phyloP scores from a whole-genome alignment of 2,797 vertebrate genomes.

The Betta splendens region DNA sequence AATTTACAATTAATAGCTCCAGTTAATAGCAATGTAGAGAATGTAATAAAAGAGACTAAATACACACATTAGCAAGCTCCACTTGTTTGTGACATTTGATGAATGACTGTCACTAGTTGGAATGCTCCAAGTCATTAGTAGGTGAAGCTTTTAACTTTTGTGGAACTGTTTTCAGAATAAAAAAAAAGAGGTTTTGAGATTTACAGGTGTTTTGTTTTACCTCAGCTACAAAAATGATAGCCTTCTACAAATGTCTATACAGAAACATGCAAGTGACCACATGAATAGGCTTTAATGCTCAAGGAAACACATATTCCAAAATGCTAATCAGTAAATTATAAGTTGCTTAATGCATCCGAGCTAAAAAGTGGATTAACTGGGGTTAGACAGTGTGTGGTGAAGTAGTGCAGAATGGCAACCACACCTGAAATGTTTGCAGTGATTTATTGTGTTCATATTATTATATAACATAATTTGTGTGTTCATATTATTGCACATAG shows the following conservation, averaged over 20 bases:
- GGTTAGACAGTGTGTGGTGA: conserved; percentile 3
- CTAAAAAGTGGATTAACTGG: conserved; percentile 10
- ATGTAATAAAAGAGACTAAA: not conserved
- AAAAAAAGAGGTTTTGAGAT: conserved; percentile 1
- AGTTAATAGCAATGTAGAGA: conserved; percentile 9
- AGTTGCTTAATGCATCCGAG: no score
- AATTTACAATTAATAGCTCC: conserved; percentile 18
- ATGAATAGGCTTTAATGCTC: conserved; percentile 6
- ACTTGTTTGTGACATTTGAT: not conserved
- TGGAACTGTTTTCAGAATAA: conserved; percentile 12
- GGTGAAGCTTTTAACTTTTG: conserved; percentile 6
- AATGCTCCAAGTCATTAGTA: conserved; percentile 18
- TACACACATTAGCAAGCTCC: not conserved
- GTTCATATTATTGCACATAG: conserved; percentile 55
- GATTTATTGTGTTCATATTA: no score
- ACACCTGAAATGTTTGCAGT: conserved; percentile 41
- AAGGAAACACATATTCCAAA: conserved; percentile 1
- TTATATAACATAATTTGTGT: no score
- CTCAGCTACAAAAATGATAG: conserved; percentile 6
- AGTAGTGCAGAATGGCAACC: conserved; percentile 4
- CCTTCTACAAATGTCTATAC: not conserved
- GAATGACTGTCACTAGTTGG: not conserved
- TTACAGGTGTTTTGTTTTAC: conserved; percentile 14
- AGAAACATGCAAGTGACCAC: conserved; percentile 1
- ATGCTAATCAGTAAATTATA: conserved; percentile 6